A percentile compares a stretch with the other conserved stretches of the same genome.
phyloP scores from a whole-genome alignment of 2,113 vertebrate species.

The zebrafish (Danio rerio) region DNA sequence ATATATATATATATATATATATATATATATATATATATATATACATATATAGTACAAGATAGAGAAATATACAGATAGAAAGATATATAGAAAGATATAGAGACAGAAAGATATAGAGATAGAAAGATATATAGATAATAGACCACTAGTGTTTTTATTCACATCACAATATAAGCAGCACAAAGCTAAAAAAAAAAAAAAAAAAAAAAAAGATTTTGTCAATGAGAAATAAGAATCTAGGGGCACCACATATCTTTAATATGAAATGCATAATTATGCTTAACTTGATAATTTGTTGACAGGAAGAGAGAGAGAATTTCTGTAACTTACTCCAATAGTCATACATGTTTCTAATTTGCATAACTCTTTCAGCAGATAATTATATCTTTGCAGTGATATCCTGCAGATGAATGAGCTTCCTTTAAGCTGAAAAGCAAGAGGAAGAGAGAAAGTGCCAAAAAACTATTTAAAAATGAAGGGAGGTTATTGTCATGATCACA shows the following conservation, averaged over 20 bases:
- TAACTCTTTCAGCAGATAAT: conserved; percentile 61
- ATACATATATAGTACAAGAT: too few relatives aligned
- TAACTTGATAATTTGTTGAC: conserved; percentile 1
- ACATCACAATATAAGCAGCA: too few relatives aligned
- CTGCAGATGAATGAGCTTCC: conserved; percentile 56
- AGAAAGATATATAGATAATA: too few relatives aligned
- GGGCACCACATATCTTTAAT: conserved; percentile 1
- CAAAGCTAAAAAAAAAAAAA: too few relatives aligned
- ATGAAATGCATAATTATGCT: conserved; percentile 16
- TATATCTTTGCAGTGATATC: conserved; percentile 56
- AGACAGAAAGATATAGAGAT: too few relatives aligned
- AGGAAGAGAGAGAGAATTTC: neutral
- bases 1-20: too few relatives aligned
- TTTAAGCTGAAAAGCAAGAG: conserved; percentile 35
- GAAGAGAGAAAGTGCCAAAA: conserved; percentile 24
- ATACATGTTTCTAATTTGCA: conserved; percentile 47
- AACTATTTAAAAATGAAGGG: conserved; percentile 14
- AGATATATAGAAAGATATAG: too few relatives aligned
- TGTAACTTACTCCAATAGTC: neutral
- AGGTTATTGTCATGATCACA: conserved; percentile 32
- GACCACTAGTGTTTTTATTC: too few relatives aligned
- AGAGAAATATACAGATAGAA: too few relatives aligned
- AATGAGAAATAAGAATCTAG: neutral
- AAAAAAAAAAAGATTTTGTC: too few relatives aligned
- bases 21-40: too few relatives aligned